A percentile compares a stretch with the other conserved stretches of the same genome.
phyloP scores from a whole-genome alignment of 2,797 vertebrate genomes.

The Atherinosoma microstoma region DNA sequence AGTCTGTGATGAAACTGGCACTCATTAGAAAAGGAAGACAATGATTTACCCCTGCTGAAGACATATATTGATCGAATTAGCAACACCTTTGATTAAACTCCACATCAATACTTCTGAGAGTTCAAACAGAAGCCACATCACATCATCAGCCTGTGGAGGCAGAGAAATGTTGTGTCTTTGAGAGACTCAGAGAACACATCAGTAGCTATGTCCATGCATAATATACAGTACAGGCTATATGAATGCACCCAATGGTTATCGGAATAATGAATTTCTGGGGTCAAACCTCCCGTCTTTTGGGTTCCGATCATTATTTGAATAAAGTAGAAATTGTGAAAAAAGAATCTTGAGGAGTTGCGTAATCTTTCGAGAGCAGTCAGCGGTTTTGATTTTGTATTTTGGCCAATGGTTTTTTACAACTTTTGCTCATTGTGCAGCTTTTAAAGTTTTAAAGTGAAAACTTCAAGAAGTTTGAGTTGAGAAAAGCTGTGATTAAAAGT shows the following conservation, averaged over 20 bases:
- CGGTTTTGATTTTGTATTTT: not conserved
- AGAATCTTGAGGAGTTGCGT: not conserved
- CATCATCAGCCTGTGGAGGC: not conserved
- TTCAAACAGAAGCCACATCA: conserved; percentile 22
- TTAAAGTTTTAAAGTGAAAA: not conserved
- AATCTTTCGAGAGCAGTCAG: not conserved
- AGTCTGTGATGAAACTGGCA: not conserved
- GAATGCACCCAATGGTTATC: not conserved
- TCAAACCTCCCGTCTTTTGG: not conserved
- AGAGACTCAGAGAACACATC: not conserved
- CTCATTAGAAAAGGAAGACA: conserved; percentile 19
- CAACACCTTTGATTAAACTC: conserved; percentile 30
- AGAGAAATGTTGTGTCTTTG: not conserved
- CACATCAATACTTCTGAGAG: conserved; percentile 32
- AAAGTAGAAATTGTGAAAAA: not conserved
- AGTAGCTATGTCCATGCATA: no score
- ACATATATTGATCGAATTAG: conserved; percentile 30
- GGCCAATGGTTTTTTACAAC: not conserved
- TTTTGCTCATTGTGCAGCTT: not conserved
- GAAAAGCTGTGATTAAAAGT: not conserved
- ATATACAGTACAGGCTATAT: not conserved
- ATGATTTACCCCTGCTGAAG: conserved; percentile 24
- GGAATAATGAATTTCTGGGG: not conserved
- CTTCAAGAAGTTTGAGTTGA: not conserved
- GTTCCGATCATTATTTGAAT: not conserved